Conservation (phyloP, 2,113 vertebrate species). For the Riparia riparia region DNA sequence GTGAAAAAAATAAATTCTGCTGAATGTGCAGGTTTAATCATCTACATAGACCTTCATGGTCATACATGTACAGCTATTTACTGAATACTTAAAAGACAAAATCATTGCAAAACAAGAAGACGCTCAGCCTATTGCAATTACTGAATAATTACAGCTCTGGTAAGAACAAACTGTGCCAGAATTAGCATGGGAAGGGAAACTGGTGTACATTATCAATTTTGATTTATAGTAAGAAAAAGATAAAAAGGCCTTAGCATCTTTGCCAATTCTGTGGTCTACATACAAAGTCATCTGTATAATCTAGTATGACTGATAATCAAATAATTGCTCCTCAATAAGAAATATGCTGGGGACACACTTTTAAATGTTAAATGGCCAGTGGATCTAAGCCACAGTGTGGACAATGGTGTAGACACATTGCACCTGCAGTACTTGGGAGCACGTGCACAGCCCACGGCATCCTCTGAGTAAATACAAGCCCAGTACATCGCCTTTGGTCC, state of each 20-base stretch:
- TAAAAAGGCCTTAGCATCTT: not conserved
- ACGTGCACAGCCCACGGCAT: rapidly evolving
- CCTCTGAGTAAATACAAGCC: not conserved
- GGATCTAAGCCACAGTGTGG: not conserved
- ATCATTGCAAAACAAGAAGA: not conserved
- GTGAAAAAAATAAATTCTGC: constrained; percentile 41
- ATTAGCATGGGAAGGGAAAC: not conserved
- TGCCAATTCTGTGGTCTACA: not conserved
- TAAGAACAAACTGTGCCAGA: not conserved
- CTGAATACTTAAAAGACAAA: not conserved
- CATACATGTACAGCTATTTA: not conserved
- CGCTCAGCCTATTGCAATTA: not conserved
- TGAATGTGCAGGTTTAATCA: not conserved
- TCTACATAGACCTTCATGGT: not conserved
- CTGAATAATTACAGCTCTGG: not conserved
- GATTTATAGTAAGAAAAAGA: not conserved
- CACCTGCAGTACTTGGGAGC: not conserved
- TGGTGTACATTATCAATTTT: not conserved
- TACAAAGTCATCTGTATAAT: not conserved
- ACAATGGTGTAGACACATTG: not conserved
- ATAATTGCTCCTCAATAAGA: not conserved
- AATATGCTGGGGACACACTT: not conserved
- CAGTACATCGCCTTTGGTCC: not conserved
- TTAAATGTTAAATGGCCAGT: not conserved
- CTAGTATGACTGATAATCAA: not conserved